Conservation (phyloP, 1,140 invertebrate genomes). For the Zophobas morio region DNA sequence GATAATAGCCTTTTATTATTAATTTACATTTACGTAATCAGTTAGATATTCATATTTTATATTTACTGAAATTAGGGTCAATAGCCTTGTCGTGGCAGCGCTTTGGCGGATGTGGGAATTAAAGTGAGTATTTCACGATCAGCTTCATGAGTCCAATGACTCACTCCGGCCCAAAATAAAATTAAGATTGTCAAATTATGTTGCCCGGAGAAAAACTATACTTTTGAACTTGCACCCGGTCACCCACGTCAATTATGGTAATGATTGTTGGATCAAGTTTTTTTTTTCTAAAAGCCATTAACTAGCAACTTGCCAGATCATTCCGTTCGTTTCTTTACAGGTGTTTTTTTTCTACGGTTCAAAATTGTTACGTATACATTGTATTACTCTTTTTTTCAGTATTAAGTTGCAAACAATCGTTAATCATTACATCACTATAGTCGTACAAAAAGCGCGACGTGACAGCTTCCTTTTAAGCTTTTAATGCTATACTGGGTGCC, state of each 20-base stretch:
- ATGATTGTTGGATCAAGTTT: slow-evolving; percentile 9
- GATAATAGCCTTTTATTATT: neutral
- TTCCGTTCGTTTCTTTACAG: neutral
- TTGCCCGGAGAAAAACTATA: neutral
- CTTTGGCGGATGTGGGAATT: slow-evolving; percentile 24
- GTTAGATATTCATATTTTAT: slow-evolving; percentile 5
- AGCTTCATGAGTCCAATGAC: slow-evolving; percentile 33
- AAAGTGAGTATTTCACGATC: slow-evolving; percentile 34
- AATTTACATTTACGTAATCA: slow-evolving; percentile 5
- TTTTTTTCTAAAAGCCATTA: neutral
- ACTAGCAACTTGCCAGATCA: neutral
- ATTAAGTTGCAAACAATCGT: neutral
- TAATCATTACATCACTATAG: neutral
- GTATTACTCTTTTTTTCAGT: neutral
- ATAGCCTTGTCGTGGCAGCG: slow-evolving; percentile 14
- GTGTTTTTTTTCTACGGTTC: neutral
- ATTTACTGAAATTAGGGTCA: slow-evolving; percentile 12
- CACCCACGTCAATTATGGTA: slow-evolving; percentile 16
- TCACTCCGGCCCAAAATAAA: slow-evolving; percentile 24
- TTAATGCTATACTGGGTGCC: too few species aligned
- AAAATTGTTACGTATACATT: neutral
- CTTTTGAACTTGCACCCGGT: slow-evolving; percentile 33
- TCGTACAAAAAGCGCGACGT: neutral
- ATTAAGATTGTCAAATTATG: slow-evolving; percentile 12
- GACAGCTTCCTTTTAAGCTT: neutral